Conservation (phyloP, 2,888 invertebrate genomes). For the Drosophila fungiperda region DNA sequence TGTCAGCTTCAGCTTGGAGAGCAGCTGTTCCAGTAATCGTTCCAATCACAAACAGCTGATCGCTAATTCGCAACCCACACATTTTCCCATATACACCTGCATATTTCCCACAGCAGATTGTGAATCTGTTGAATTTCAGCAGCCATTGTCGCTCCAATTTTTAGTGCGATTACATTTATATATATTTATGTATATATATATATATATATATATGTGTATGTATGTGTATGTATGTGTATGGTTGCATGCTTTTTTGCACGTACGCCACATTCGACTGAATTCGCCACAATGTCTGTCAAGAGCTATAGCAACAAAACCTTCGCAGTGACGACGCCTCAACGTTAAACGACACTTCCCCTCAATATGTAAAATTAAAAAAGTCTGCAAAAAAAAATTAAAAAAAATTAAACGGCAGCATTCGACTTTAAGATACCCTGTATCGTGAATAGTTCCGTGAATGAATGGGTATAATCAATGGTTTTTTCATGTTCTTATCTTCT, state of each 20-base stretch:
- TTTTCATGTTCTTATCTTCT: neutral
- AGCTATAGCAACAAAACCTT: slow-evolving; percentile 15
- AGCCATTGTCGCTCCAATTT: slow-evolving; percentile 51
- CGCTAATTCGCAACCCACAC: slow-evolving; percentile 17
- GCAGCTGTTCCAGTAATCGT: slow-evolving; percentile 33
- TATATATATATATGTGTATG: slow-evolving; percentile 5
- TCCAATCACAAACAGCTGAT: slow-evolving; percentile 44
- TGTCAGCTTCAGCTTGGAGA: slow-evolving; percentile 32
- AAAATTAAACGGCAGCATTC: neutral
- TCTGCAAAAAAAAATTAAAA: slow-evolving; percentile 12
- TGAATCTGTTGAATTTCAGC: slow-evolving; percentile 30
- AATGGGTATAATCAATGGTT: neutral
- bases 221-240: slow-evolving; percentile 26
- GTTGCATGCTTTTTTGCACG: slow-evolving; percentile 84
- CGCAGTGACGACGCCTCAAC: slow-evolving; percentile 5
- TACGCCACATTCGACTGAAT: slow-evolving; percentile 77
- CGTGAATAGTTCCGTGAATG: neutral
- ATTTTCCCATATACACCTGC: neutral
- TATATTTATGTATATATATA: neutral
- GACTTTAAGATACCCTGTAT: slow-evolving; percentile 1
- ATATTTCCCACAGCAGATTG: slow-evolving; percentile 4
- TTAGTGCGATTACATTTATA: slow-evolving; percentile 26
- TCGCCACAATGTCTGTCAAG: slow-evolving; percentile 50
- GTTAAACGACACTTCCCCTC: slow-evolving; percentile 12
- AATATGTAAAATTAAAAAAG: slow-evolving; percentile 39